Base-by-base conservation (phyloP, 2,888 invertebrate species). In the Troides helena region DNA sequence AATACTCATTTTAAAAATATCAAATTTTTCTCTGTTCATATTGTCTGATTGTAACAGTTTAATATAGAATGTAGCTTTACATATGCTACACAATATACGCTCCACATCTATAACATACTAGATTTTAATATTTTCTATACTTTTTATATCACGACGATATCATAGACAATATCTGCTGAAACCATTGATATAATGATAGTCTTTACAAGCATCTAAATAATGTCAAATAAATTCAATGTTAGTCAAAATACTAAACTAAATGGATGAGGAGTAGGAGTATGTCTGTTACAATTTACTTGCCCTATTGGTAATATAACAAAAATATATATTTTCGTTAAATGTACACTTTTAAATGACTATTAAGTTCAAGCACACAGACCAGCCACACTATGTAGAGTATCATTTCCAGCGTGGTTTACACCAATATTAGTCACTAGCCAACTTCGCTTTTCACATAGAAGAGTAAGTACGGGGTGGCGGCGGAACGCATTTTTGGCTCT, bases 381-480 rank as follows among this genome's bases (percentile, higher is more conserved):
- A 25, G 25, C 23, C 58, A 58, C 58, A 62, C 62, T 17, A 25
- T 21, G 39, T 25, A 63, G 63, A 68, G 68, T 68, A 68, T 62
- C 43, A 43, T 23, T 30, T 59, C 36, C 67, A 62, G 50, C 5
- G 18, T 21, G 2, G 21, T 18, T 50, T 23, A 57, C 17, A 12
- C 50, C 30, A 7, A 21, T 14, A 12, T 17, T 36, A 79, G 57
- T 69, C 74, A 80, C 85, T 90, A 90, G 80, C 89, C 90, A 65
- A 85, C 87, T 77, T 94, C 94, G 75, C 90, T 94, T 71, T 94
- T 95, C 63, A 95, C 96, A 84, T 98, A 98, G 89, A 98, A 98
- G 62, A 98, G 92, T 69, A 98, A 94, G 89, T 98, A 98, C 1
- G 98, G 98, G 1, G 97, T 97, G 36, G 97, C 96, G 0, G 96